Evolutionary conservation across 2,797 vertebrate genomes (phyloP).

Genomic region (Pseudomugil tenellus): DNA sequence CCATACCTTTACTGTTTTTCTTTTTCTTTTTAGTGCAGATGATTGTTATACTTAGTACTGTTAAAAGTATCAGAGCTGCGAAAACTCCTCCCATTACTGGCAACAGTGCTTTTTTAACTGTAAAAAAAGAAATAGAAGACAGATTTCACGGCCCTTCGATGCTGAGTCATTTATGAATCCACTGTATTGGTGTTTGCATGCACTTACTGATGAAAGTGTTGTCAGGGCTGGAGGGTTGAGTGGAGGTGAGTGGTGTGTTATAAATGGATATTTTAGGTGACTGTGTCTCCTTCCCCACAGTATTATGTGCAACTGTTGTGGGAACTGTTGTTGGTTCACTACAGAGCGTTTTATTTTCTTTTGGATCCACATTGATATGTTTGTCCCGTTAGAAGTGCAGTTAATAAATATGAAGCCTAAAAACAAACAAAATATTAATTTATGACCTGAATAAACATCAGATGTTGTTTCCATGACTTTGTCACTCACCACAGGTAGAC

Average conservation of each 20-base stretch:
- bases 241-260: conserved; percentile 9
- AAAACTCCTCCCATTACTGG: background rate
- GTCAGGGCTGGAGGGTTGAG: background rate
- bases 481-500: background rate
- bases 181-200: conserved; percentile 30
- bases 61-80: conserved; percentile 26
- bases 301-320: background rate
- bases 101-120: rapidly evolving
- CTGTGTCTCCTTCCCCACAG: conserved; percentile 48
- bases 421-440: background rate
- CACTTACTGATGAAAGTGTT: conserved; percentile 47
- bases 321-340: conserved; percentile 3
- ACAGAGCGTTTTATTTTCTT: conserved; percentile 40
- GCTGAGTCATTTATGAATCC: background rate
- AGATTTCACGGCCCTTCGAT: background rate
- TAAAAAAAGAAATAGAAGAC: conserved; percentile 14
- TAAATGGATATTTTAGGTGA: conserved; percentile 26
- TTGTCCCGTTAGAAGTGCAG: conserved; percentile 3
- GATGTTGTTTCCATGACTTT: background rate
- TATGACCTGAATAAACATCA: background rate
- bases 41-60: conserved; percentile 20
- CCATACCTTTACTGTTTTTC: conserved; percentile 28
- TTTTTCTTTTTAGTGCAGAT: conserved; percentile 44
- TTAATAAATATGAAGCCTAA: background rate
- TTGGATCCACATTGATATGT: conserved; percentile 9